Base-by-base conservation (phyloP, 1,140 invertebrate species). In the Heliconius melpomene region DNA sequence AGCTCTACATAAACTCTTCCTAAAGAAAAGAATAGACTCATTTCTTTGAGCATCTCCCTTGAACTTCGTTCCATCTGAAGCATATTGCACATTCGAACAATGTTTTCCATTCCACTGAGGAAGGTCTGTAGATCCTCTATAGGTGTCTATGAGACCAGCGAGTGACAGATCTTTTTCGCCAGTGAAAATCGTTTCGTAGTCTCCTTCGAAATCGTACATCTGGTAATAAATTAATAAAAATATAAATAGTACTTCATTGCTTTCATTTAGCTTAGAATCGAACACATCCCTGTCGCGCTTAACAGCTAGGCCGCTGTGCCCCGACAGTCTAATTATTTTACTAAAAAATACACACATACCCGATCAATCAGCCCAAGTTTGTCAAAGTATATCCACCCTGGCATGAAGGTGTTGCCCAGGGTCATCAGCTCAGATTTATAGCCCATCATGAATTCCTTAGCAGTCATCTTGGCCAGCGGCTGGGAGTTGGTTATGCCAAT, bases 61-160 rank as follows among this genome's bases (percentile, higher is more conserved):
- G 88, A 98, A 98, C 89, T 98, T 98, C 8, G 97, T 96, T n/a
- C 97, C 98, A 90, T 98, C 98, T 6, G 97, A 98, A 1, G 97
- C 96, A n/a, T 96, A 96, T 74, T 96, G 95, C 20, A 98, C 96
- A 81, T 97, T 96, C 46, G 96, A 97, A 88, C 98, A 98, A 60
- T 96, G 95, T 38, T 95, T 94, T 54, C 96, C 96, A 0, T 96
- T 88, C 97, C 97, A 98, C 83, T 98, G 97, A 0, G 97, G 96
- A 18, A 98, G 92, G 78, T 96, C 95, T 3, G 95, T 95, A 13
- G 95, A 94, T 1, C 97, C 97, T 73, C 97, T 95, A 90, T 97
- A 98, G 2, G 96, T 98, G 29, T 97, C 97, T 76, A 98, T 96
- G 0, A 97, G 93, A 3, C 97, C 97, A 11, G 97, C 86, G 1